Percentiles rank a stretch among this genome's conserved stretches.
Conservation (phyloP, 2,797 vertebrate species). For the Cirrhinus mrigala region DNA sequence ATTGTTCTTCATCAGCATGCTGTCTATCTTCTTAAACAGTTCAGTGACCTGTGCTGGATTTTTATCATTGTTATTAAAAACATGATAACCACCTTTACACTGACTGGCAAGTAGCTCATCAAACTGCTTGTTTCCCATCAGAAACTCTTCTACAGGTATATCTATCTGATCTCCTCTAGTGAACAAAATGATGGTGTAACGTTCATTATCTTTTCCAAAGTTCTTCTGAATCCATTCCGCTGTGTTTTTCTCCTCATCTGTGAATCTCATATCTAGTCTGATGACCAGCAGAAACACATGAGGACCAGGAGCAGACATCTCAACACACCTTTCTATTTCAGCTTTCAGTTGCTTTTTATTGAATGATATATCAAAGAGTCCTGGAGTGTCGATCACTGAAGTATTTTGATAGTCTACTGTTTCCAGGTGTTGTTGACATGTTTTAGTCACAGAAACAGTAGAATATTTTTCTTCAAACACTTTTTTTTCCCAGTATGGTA, state of each 20-base stretch:
- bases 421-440: too few species aligned
- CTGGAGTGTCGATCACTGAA: conserved; percentile 1
- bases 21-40: neutral
- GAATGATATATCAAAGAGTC: neutral
- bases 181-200: conserved; percentile 13
- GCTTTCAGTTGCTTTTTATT: too few species aligned
- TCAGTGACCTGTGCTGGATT: neutral
- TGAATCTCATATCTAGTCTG: neutral
- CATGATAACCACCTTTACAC: neutral
- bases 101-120: accelerated
- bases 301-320: conserved; percentile 46
- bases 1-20: neutral
- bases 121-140: neutral
- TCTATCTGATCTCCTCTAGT: neutral
- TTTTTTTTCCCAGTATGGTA: neutral
- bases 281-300: conserved; percentile 69
- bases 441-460: neutral
- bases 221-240: neutral
- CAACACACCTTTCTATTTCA: too few species aligned
- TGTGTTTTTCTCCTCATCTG: neutral
- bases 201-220: neutral
- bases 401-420: neutral
- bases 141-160: neutral
- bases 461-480: accelerated
- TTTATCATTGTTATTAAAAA: neutral